Evolutionary conservation across 2,888 invertebrate genomes (phyloP).

Genomic region (Philereme transversata): DNA sequence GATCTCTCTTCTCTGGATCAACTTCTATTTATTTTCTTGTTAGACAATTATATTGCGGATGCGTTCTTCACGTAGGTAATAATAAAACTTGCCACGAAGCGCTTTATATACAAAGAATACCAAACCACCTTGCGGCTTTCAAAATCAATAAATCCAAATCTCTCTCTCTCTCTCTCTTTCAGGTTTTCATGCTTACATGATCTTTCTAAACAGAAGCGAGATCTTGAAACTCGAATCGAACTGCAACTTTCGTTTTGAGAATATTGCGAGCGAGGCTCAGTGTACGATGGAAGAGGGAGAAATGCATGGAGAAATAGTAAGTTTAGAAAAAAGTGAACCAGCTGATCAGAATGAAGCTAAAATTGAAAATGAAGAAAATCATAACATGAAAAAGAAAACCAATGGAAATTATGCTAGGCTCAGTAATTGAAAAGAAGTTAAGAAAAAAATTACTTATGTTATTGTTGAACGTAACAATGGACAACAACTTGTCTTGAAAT

Average conservation of each 20-base stretch:
- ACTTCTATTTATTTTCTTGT: too few species aligned
- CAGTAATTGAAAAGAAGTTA: not conserved
- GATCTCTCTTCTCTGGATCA: too few species aligned
- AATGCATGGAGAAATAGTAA: not conserved
- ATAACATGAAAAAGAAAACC: not conserved
- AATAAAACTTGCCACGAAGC: too few species aligned
- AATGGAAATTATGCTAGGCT: constrained; percentile 1
- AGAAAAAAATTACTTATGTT: too few species aligned
- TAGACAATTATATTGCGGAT: too few species aligned
- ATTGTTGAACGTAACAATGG: too few species aligned
- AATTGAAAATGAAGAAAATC: constrained; percentile 1
- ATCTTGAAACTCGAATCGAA: constrained; percentile 17
- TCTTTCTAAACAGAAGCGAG: constrained; percentile 25
- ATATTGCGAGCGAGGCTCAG: constrained; percentile 9
- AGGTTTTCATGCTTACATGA: constrained; percentile 4
- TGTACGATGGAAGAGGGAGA: constrained; percentile 15
- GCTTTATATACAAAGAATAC: too few species aligned
- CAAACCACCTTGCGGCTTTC: too few species aligned
- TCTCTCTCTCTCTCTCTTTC: not conserved
- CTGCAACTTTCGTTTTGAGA: constrained; percentile 21
- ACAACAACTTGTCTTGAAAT: too few species aligned
- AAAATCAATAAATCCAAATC: not conserved
- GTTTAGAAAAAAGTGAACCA: not conserved
- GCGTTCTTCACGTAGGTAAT: too few species aligned
- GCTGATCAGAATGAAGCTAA: not conserved